Evolutionary conservation across 2,113 vertebrate genomes (phyloP).

Genomic region (Tachysurus fulvidraco): DNA sequence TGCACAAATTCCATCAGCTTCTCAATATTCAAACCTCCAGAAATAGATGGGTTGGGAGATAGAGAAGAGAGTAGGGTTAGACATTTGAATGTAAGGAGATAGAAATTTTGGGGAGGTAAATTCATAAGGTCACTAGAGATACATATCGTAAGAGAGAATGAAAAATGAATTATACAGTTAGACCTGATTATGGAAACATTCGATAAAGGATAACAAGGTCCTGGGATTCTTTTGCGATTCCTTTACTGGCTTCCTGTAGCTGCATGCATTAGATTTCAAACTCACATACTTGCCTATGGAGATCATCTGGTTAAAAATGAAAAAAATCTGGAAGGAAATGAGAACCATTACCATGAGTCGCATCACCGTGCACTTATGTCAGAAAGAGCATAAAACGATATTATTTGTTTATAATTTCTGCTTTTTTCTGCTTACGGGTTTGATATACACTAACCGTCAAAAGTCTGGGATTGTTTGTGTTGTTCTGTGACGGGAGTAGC

Average conservation of each 20-base stretch:
- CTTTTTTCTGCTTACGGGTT: background rate
- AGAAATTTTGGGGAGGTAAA: background rate
- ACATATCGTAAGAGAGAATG: background rate
- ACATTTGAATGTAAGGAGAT: background rate
- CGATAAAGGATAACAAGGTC: background rate
- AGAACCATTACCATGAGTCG: background rate
- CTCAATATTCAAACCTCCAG: constrained; percentile 47
- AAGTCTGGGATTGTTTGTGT: too few species aligned
- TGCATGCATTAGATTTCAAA: background rate
- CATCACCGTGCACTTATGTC: background rate
- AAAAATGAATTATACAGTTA: background rate
- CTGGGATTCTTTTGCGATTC: background rate
- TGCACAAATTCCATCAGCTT: constrained; percentile 72
- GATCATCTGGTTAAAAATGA: background rate
- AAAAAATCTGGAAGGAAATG: background rate
- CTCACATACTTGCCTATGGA: background rate
- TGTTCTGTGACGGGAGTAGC: too few species aligned
- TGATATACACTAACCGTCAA: background rate
- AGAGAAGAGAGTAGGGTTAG: background rate
- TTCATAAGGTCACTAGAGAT: constrained; percentile 10
- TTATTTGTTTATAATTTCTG: background rate
- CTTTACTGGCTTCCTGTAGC: background rate
- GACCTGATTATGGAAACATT: constrained; percentile 1
- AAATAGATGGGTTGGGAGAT: constrained; percentile 38
- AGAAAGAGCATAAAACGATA: background rate